A percentile compares a stretch with the other conserved stretches of the same genome.
Evolutionary conservation across 2,888 invertebrate species (phyloP).

Genomic region (Xanthia togata): DNA sequence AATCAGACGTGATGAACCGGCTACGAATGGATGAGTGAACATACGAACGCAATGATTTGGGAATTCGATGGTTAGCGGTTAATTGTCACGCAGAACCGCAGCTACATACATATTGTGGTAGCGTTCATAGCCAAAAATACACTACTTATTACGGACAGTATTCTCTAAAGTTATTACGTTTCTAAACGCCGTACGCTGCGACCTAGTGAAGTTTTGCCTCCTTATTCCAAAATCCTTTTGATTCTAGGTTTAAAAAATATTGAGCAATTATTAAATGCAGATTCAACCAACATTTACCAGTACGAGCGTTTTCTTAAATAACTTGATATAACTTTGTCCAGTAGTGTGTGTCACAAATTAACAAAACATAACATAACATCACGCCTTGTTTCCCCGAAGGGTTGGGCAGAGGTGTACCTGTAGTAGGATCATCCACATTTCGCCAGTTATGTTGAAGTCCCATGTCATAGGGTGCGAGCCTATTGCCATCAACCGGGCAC

Average conservation of each 20-base stretch:
- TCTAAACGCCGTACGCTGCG: background rate
- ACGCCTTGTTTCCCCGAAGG: no score
- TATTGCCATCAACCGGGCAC: no score
- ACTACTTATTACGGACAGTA: background rate
- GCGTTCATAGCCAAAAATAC: conserved; percentile 25
- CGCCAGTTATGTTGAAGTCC: no score
- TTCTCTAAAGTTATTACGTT: background rate
- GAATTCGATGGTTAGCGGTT: conserved; percentile 15
- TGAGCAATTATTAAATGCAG: background rate
- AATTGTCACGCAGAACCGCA: conserved; percentile 52
- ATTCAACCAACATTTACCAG: background rate
- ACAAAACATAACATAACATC: no score
- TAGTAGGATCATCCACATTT: no score
- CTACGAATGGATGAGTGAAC: conserved; percentile 20
- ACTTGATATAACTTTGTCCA: background rate
- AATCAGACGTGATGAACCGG: conserved; percentile 33
- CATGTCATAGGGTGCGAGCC: no score
- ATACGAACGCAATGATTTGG: conserved; percentile 44
- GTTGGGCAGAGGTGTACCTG: no score
- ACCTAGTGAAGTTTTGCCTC: background rate
- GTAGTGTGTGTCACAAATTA: conserved; percentile 43
- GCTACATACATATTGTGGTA: conserved; percentile 56
- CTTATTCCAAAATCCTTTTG: background rate
- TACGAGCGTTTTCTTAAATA: background rate
- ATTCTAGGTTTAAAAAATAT: background rate